Base-by-base conservation (phyloP, 53 echinoderm and acorn worm species). In the Temnopleurus reevesii region DNA sequence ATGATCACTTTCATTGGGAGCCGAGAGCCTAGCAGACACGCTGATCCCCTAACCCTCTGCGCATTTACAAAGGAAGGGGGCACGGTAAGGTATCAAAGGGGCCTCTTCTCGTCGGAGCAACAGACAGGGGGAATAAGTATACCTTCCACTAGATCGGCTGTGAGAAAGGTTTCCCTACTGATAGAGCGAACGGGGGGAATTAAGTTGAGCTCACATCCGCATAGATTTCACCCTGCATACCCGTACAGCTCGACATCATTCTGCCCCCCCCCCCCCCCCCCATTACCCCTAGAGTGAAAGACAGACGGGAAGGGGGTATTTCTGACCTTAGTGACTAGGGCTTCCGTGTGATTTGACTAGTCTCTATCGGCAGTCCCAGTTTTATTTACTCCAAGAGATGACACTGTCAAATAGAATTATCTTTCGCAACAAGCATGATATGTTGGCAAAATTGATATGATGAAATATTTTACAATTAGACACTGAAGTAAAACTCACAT, bases 41-140 rank as follows among this genome's bases (percentile, higher is more conserved):
- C 13, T 46, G 46, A 79, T 79, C 79, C 49, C 79, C 47, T 49
- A 46, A 49, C 49, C 46, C 41, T 30, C 12, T 47, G 79, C 79
- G n/a, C n/a, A n/a, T 47, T 79, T 79, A 79, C 79, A 79, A 79
- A 49, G 79, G 79, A 77, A 79, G 30, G 79, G 65, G 79, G 79
- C 49, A 49, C 79, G 49, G 46, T 47, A 9, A 79, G 79, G 79
- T 79, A 79, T 49, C 17, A 46, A 47, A 46, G 47, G 79, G 79
- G 79, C 46, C 79, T 79, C 79, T 46, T 41, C 21, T 35, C 41
- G 71, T 71, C 71, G 21, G 9, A 41, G 71, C 28, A 23, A 79
- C 28, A 47, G 51, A 79, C 25, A 29, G 79, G 79, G 65, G 79
- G 76, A 71, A 47, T 79, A 3, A 47, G 28, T 47, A 46, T 46